Base-by-base conservation (phyloP, 2,888 invertebrate species). In the Sympetrum striolatum region DNA sequence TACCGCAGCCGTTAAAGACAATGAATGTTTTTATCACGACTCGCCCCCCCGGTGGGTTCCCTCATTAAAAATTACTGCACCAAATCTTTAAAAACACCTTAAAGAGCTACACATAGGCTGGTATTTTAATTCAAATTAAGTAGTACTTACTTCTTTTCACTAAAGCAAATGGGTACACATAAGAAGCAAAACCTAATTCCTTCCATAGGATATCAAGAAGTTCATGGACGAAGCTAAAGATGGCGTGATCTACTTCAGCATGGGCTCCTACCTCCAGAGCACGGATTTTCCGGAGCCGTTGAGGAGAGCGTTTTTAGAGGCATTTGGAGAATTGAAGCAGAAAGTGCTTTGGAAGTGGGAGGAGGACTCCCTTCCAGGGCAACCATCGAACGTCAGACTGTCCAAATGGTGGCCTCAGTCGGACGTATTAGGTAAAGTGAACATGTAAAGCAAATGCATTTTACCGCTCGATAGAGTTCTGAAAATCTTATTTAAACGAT, bases 321-420 rank as follows among this genome's bases (percentile, higher is more conserved):
- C 64, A 64, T 93, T 93, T 90, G 91, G 91, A 1, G 91, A 92
- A 31, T 90, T 92, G 90, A 92, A 92, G 64, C 94, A 94, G 91
- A 93, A 93, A 8, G 93, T 95, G 0, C 90, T 95, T 6, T 94
- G 94, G 94, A 94, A 94, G 91, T 94, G 93, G 91, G 94, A 94
- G 90, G 93, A 93, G 0, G 92, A 93, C 0, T 91, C 92, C 14
- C 91, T 94, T 91, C 92, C 92, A 0, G 93, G 31, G 92, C 44
- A 92, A 22, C 93, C 93, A 0, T 58, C 90, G 39, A 93, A 93
- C 91, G 92, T 93, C 0, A 92, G 93, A 18, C 93, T 94, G 25
- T 93, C 93, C 25, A 93, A 93, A 82, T 95, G 94, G 95, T 93
- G 94, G 73, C 94, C 94, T 0, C 95, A 95, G 90, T 93, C 94